Conservation (phyloP, 2,888 invertebrate species). For the Eulithis prunata region DNA sequence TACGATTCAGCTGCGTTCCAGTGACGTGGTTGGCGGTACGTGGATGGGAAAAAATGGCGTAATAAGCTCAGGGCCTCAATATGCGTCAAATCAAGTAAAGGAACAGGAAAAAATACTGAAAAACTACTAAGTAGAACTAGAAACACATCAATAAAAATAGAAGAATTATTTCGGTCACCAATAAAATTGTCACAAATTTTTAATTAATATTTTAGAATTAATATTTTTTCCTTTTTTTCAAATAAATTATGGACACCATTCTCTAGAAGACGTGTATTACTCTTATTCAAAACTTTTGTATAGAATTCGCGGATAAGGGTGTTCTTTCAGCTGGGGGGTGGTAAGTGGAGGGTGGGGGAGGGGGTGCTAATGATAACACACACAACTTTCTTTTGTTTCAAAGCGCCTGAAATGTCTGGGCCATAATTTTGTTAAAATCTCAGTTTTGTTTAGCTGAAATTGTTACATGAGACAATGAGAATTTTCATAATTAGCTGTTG, state of each 20-base stretch:
- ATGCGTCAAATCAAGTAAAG: too few relatives aligned
- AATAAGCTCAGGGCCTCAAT: too few relatives aligned
- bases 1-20: too few relatives aligned
- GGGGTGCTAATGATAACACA: slow-evolving; percentile 65
- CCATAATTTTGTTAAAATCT: slow-evolving; percentile 43
- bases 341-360: slow-evolving; percentile 27
- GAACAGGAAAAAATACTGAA: too few relatives aligned
- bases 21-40: too few relatives aligned
- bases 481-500: background rate
- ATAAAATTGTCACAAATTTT: too few relatives aligned
- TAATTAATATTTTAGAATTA: too few relatives aligned
- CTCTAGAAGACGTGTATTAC: slow-evolving; percentile 78
- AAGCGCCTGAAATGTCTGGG: slow-evolving; percentile 47
- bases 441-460: slow-evolving; percentile 31
- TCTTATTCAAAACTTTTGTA: slow-evolving; percentile 82
- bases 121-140: too few relatives aligned
- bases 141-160: too few relatives aligned
- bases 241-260: slow-evolving; percentile 46
- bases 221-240: background rate
- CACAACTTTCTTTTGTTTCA: slow-evolving; percentile 61
- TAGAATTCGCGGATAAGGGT: slow-evolving; percentile 73
- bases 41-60: too few relatives aligned
- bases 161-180: too few relatives aligned
- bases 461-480: background rate
- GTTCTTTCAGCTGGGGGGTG: slow-evolving; percentile 44